phyloP scores from a whole-genome alignment of 2,113 vertebrate genomes.

The Chamaea fasciata region DNA sequence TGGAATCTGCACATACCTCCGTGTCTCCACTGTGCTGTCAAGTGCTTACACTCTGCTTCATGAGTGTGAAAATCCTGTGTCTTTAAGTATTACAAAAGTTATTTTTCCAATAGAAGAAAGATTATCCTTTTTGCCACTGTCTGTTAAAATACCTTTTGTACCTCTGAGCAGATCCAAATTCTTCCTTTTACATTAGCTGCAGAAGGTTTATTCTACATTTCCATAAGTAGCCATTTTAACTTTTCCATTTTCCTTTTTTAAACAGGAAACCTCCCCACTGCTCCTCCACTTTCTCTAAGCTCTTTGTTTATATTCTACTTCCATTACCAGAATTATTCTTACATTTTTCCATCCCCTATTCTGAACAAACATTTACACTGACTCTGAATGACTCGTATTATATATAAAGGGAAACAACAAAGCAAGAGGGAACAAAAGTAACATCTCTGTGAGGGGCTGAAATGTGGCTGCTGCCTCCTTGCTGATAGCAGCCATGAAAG shows the following conservation, averaged over 20 bases:
- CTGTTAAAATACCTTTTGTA: not conserved
- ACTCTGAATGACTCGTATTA: not conserved
- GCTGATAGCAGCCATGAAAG: not conserved
- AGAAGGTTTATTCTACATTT: slow-evolving; percentile 46
- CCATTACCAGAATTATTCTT: slow-evolving; percentile 58
- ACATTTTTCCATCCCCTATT: slow-evolving; percentile 50
- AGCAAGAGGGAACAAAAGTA: slow-evolving; percentile 2
- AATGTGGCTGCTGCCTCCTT: not conserved
- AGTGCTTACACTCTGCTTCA: not conserved
- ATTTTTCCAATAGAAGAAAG: not conserved
- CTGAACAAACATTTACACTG: slow-evolving; percentile 48
- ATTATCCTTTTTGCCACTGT: not conserved
- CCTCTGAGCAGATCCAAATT: not conserved
- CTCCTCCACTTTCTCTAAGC: slow-evolving; percentile 57
- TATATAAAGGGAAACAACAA: slow-evolving; percentile 17
- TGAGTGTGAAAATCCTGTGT: not conserved
- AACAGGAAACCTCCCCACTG: slow-evolving; percentile 57
- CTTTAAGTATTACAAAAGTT: not conserved
- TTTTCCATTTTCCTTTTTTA: slow-evolving; percentile 61
- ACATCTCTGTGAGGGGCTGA: not conserved
- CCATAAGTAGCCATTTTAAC: slow-evolving; percentile 43
- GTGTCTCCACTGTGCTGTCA: not conserved
- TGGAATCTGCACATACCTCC: not conserved
- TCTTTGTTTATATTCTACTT: slow-evolving; percentile 56
- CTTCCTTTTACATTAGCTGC: not conserved